Evolutionary conservation across 64 coral and sea anemone species (phyloP).

Genomic region (Stichodactyla mertensii): DNA sequence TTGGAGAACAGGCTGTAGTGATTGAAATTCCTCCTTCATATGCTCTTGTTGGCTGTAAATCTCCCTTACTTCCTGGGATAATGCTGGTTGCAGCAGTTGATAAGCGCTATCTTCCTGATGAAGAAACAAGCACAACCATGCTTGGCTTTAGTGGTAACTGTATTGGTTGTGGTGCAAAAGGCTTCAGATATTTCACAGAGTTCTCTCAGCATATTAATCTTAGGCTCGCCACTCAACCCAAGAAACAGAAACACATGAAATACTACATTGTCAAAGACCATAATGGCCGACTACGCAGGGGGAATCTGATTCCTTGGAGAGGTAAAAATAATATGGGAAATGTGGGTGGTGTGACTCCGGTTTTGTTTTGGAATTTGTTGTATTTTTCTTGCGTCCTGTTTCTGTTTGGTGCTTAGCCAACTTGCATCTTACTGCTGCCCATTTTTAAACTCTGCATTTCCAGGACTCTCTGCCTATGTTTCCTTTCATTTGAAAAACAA

Average conservation of each 20-base stretch:
- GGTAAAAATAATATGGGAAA: constrained; percentile 20
- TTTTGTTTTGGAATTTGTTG: no score
- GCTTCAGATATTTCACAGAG: constrained; percentile 95
- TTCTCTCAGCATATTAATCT: constrained; percentile 97
- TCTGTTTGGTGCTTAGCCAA: no score
- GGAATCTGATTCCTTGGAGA: constrained; percentile 86
- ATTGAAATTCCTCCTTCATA: constrained; percentile 66
- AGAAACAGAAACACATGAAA: constrained; percentile 97
- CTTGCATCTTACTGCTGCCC: no score
- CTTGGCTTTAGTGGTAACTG: constrained; percentile 94
- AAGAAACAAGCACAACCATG: constrained; percentile 75
- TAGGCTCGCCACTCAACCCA: constrained; percentile 86
- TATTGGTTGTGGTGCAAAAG: constrained; percentile 90
- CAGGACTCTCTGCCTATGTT: no score
- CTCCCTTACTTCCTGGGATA: constrained; percentile 81
- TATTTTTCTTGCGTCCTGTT: no score
- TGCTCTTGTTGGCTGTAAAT: constrained; percentile 89
- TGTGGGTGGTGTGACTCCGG: no score
- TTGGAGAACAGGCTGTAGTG: constrained; percentile 29
- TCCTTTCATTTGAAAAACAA: no score
- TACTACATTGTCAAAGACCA: constrained; percentile 83
- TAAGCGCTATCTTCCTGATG: constrained; percentile 89
- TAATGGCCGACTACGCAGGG: constrained; percentile 65
- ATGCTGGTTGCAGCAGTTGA: constrained; percentile 90
- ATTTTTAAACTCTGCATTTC: no score